Evolutionary conservation across 2,113 vertebrate genomes (phyloP), one percentile per base, ranked within the genome.

Genomic region (Regulus satrapa): DNA sequence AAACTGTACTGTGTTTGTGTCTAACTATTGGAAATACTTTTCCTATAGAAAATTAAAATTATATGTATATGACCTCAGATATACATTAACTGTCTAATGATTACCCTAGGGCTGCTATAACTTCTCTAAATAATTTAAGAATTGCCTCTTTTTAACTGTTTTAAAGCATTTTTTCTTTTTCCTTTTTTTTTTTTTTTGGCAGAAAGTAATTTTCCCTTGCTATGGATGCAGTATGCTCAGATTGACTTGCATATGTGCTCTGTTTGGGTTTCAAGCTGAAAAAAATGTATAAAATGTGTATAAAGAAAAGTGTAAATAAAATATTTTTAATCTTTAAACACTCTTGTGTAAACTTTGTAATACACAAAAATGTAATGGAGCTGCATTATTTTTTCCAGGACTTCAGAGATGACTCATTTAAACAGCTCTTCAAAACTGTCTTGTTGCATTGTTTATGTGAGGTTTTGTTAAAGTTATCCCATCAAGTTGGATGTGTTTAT

Each of bases 281-380:
- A 97, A 61, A 98, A 91, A 94, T 98, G 97, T 98, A 98, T 96
- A 98, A 97, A 98, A 96, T 97, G 83, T 98, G 97, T 97, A 98
- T 98, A 98, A 97, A 98, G 95, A 97, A 96, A 98, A 98, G 77
- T 98, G 98, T 98, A 98, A 98, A 98, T 98, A 98, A 98, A 98
- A 97, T 98, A 98, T 98, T 98, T 98, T 98, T 98, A 96, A 98
- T 97, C 98, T 98, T 98, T 98, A 98, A 97, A 74, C n/a, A 55
- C 40, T 94, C 32, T 85, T 52, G 86, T 93, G 97, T 94, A 64
- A 97, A 80, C 51, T 96, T 55, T 78, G 18, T 92, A 34, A 43
- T 84, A 31, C 36, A 76, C 26, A 34, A 16, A 85, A 56, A 34
- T 18, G 23, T 56, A 38, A 58, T 8, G 19, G 48, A 18, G 31